Conservation (phyloP, 2,888 invertebrate species). For the Anthophora plumipes region DNA sequence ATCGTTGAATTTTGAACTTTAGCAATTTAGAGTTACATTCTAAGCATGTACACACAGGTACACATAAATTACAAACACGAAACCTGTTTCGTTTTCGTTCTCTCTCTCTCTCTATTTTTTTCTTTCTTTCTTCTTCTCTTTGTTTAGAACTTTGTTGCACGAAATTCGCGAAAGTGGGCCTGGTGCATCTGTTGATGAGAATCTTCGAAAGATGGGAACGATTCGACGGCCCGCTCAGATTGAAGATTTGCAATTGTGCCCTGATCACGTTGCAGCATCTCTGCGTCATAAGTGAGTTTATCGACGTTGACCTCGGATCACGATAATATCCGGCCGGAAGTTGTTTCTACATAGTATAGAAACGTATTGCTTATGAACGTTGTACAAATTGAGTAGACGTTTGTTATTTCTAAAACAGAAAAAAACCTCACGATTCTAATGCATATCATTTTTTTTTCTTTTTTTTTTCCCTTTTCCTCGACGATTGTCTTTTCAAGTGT, state of each 20-base stretch:
- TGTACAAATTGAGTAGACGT: neutral
- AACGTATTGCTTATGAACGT: neutral
- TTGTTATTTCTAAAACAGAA: neutral
- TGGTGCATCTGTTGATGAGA: conserved; percentile 86
- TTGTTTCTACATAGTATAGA: conserved; percentile 18
- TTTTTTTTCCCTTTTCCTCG: no score
- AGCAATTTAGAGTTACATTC: neutral
- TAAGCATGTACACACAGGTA: neutral
- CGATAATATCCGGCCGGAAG: conserved; percentile 47
- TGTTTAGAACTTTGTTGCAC: conserved; percentile 87
- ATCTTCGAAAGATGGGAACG: conserved; percentile 89
- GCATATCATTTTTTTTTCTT: neutral
- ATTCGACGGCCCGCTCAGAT: conserved; percentile 87
- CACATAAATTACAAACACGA: no score
- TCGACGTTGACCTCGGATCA: conserved; percentile 9
- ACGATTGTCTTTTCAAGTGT: neutral
- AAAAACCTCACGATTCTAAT: neutral
- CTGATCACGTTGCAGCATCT: conserved; percentile 87
- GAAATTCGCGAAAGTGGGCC: conserved; percentile 88
- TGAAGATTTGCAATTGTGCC: conserved; percentile 87
- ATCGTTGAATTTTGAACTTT: conserved; percentile 10
- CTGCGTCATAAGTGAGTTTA: conserved; percentile 87
- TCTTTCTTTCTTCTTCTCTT: no score
- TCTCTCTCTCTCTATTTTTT: no score
- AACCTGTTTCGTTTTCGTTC: neutral